These are phyloP conservation scores for Dromius quadrimaculatus DNA, from an alignment of 2,888 invertebrate species.

Conservation along the genomic window DNA sequence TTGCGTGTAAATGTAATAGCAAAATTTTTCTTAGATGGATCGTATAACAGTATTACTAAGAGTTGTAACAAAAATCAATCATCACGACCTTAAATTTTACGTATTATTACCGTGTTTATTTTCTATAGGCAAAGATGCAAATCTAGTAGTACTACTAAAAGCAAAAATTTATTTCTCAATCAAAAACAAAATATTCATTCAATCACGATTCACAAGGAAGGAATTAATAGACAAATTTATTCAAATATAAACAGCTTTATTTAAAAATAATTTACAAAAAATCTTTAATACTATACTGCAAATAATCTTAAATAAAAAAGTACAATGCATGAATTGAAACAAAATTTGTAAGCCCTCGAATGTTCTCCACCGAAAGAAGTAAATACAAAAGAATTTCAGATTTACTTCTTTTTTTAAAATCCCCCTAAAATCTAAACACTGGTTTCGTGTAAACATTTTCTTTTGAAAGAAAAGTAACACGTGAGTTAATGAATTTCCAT, in stretches of 20 bases:
- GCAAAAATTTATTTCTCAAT: too few species aligned
- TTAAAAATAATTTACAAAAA: constrained; percentile 53
- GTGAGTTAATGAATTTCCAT: constrained; percentile 23
- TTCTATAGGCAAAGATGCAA: too few species aligned
- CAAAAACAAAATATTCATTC: too few species aligned
- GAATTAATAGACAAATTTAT: constrained; percentile 31
- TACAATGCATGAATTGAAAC: constrained; percentile 48
- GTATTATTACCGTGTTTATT: too few species aligned
- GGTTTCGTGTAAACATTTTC: constrained; percentile 25
- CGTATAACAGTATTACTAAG: too few species aligned
- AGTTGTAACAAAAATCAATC: too few species aligned
- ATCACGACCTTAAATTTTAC: too few species aligned
- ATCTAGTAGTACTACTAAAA: too few species aligned
- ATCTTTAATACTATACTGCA: constrained; percentile 51
- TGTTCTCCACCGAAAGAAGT: constrained; percentile 41
- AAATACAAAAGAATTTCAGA: constrained; percentile 27
- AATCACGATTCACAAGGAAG: too few species aligned
- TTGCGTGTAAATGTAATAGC: too few species aligned
- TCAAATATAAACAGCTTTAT: constrained; percentile 53
- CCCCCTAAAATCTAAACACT: constrained; percentile 49
- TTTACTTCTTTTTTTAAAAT: constrained; percentile 41
- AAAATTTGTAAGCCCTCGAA: constrained; percentile 45
- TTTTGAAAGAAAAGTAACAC: constrained; percentile 35
- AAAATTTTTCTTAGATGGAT: too few species aligned
- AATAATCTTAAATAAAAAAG: constrained; percentile 50